These are phyloP conservation scores for Zonotrichia leucophrys DNA, from an alignment of 2,113 vertebrate genomes.

Conservation along the genomic window DNA sequence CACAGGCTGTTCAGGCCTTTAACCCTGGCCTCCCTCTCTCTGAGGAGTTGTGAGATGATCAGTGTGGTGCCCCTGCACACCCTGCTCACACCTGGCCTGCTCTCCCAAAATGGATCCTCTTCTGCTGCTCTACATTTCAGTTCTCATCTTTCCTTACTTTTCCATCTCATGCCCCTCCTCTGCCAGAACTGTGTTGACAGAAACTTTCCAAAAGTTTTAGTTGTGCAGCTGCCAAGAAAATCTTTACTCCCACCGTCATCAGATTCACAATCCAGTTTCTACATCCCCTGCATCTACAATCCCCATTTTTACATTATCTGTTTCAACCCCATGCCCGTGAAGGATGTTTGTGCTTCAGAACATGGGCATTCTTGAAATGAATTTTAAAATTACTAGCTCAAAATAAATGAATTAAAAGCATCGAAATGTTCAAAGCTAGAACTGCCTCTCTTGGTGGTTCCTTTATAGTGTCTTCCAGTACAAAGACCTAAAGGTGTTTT, in stretches of 20 bases:
- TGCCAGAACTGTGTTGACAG: not conserved
- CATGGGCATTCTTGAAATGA: not conserved
- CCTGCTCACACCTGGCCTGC: not conserved
- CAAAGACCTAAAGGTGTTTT: not conserved
- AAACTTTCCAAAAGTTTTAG: not conserved
- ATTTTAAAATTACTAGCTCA: not conserved
- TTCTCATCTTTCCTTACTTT: not conserved
- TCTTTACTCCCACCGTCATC: not conserved
- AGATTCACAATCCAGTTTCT: not conserved
- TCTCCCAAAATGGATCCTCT: not conserved
- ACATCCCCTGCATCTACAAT: not conserved
- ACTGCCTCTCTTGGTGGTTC: not conserved
- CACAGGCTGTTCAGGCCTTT: not conserved
- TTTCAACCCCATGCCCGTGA: not conserved
- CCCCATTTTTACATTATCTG: not conserved
- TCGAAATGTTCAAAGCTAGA: not conserved
- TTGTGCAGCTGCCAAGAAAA: not conserved
- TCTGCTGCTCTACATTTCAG: not conserved
- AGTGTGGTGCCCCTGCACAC: fast-evolving
- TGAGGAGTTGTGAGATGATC: not conserved
- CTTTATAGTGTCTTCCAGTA: not conserved
- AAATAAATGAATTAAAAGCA: not conserved
- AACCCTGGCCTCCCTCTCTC: not conserved
- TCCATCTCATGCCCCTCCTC: not conserved
- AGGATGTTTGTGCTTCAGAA: not conserved